Percentiles rank a stretch among this genome's conserved stretches.
phyloP scores from a whole-genome alignment of 1,140 invertebrate genomes.

The Rhopalosiphum maidis region DNA sequence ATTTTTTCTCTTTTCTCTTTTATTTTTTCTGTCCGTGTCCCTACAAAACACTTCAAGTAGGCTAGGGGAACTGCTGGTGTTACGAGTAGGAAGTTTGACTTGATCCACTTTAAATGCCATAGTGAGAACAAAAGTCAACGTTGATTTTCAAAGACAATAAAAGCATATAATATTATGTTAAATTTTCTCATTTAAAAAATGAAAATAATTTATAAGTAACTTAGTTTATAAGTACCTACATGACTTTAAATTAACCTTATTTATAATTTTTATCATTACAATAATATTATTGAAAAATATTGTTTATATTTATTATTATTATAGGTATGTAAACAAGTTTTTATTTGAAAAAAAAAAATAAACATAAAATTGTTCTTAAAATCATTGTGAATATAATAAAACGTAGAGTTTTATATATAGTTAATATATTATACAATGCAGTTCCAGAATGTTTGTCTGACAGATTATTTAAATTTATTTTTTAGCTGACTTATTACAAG shows the following conservation, averaged over 20 bases:
- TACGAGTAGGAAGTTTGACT: constrained; percentile 37
- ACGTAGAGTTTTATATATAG: no score
- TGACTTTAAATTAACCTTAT: background rate
- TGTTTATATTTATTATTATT: no score
- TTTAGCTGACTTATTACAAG: no score
- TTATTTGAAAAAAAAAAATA: no score
- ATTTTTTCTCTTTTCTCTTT: constrained; percentile 20
- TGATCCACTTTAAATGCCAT: constrained; percentile 40
- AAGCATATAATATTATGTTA: constrained; percentile 16
- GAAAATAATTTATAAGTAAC: background rate
- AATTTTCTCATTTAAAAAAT: background rate
- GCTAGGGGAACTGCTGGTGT: constrained; percentile 1
- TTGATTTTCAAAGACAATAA: constrained; percentile 20
- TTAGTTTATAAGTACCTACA: background rate
- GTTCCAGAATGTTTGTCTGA: no score
- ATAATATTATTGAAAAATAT: background rate
- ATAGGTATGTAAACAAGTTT: no score
- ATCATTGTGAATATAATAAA: no score
- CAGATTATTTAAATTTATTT: no score
- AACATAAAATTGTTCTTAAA: no score
- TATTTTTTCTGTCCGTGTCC: constrained; percentile 4
- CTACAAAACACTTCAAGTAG: constrained; percentile 36
- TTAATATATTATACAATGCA: no score
- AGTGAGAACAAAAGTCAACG: constrained; percentile 47
- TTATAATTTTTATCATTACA: background rate